Base-by-base conservation (phyloP, 2,797 vertebrate species). In the Acanthurus tractus region DNA sequence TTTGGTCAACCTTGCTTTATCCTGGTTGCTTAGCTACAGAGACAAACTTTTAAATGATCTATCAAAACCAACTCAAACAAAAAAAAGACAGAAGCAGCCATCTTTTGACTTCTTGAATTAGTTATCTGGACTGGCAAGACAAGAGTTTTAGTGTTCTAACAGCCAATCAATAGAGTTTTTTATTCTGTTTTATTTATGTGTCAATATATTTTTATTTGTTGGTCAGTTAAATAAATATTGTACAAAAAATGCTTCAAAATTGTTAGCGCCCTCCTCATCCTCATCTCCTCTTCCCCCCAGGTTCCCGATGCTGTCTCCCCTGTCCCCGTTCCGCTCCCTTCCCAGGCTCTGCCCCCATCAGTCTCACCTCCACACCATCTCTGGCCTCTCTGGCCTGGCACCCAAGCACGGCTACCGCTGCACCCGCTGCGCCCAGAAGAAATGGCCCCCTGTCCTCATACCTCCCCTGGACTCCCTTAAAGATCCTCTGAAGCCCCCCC, bases 331-430 rank as follows among this genome's bases (percentile, higher is more conserved):
- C 84, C 87, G 92, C 70, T 92, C 94, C 3, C 89, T 97, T 42
- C 94, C 96, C 64, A 88, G 89, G 1, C 40, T 95, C 62, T 98
- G 97, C 83, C 93, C 87, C 0, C 97, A 99, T 83, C 96, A 96
- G 88, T 97, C 97, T 62, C 98, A 99, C 85, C 95, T 96, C 13
- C 98, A 99, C 95, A 99, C 98, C 0, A 96, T 99, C 90, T 97
- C 93, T 0, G 95, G 95, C 7, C 90, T 96, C 1, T 97, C 94
- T 0, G 95, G 95, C 11, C 85, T 96, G 3, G 95, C 95, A 18
- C 91, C 96, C 0, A 94, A 86, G 63, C 94, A 96, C 0, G 96
- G 95, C 55, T 90, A 92, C 81, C 91, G 95, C 5, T 99, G 98
- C 40, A 93, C 96, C 29, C 97, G 98, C 38, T 99, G 98, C 18